phyloP scores from a whole-genome alignment of 2,113 vertebrate species.

The Chrysochloris asiatica region DNA sequence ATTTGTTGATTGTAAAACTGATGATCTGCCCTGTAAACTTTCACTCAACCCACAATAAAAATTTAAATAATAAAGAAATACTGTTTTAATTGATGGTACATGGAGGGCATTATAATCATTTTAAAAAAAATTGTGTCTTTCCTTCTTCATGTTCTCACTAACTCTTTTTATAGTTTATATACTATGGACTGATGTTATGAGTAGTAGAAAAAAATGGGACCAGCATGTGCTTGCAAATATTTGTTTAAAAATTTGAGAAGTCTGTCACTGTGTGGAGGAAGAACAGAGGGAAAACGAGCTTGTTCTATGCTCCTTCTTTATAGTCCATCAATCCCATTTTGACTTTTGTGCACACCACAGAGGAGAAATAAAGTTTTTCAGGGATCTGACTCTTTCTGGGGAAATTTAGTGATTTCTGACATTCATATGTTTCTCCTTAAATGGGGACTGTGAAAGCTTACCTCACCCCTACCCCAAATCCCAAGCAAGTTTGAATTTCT shows the following conservation, averaged over 20 bases:
- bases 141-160: not conserved
- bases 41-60: too few relatives aligned
- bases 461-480: not conserved
- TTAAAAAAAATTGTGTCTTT: not conserved
- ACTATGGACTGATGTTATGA: not conserved
- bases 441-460: not conserved
- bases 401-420: not conserved
- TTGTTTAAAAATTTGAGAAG: not conserved
- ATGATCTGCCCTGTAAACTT: too few relatives aligned
- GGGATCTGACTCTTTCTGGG: not conserved
- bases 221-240: not conserved
- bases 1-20: too few relatives aligned
- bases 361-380: not conserved
- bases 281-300: not conserved
- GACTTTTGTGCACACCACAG: not conserved
- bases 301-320: not conserved
- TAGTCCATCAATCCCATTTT: not conserved
- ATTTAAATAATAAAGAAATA: too few relatives aligned
- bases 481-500: not conserved
- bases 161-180: not conserved
- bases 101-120: too few relatives aligned
- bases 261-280: not conserved
- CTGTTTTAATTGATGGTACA: too few relatives aligned
- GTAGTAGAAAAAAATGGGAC: not conserved
- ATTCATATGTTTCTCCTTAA: accelerated